These are phyloP conservation scores for Chrysolina oricalcia DNA, from an alignment of 2,888 invertebrate species.

Conservation along the genomic window DNA sequence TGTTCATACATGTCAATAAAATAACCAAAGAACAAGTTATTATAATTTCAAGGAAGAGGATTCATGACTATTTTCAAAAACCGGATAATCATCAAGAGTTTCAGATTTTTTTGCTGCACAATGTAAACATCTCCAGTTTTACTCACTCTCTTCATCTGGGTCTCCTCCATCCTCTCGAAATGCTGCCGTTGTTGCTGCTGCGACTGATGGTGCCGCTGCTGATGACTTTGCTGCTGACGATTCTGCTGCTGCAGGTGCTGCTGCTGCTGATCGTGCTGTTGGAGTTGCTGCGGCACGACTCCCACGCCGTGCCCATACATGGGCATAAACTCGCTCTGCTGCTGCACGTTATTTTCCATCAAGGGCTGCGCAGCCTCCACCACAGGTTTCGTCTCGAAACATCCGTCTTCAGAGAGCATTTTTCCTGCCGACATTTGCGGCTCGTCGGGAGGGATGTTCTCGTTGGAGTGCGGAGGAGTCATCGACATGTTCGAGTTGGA, in stretches of 20 bases:
- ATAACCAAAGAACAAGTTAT: background rate
- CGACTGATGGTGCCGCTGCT: constrained; percentile 29
- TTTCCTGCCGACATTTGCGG: constrained; percentile 27
- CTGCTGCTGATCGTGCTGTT: background rate
- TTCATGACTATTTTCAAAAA: too few species aligned
- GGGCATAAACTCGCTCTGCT: constrained; percentile 23
- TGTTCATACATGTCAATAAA: background rate
- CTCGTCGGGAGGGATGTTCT: constrained; percentile 60
- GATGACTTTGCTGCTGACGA: constrained; percentile 12
- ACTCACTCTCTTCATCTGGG: constrained; percentile 64
- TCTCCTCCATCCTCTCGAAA: constrained; percentile 57
- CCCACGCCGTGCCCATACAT: constrained; percentile 23
- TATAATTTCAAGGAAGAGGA: too few species aligned
- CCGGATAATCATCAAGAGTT: too few species aligned
- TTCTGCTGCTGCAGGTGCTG: constrained; percentile 13
- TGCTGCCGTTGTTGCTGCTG: constrained; percentile 33
- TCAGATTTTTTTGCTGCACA: too few species aligned
- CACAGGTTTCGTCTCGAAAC: constrained; percentile 39
- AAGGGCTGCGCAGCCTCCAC: constrained; percentile 42
- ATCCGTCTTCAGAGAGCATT: constrained; percentile 26
- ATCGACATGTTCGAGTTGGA: constrained; percentile 47
- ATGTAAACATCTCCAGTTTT: too few species aligned
- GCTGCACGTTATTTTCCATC: constrained; percentile 37
- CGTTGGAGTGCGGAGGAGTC: constrained; percentile 59
- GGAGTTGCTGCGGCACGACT: constrained; percentile 31